Base-by-base conservation (phyloP, 2,888 invertebrate genomes). In the Tyria jacobaeae region DNA sequence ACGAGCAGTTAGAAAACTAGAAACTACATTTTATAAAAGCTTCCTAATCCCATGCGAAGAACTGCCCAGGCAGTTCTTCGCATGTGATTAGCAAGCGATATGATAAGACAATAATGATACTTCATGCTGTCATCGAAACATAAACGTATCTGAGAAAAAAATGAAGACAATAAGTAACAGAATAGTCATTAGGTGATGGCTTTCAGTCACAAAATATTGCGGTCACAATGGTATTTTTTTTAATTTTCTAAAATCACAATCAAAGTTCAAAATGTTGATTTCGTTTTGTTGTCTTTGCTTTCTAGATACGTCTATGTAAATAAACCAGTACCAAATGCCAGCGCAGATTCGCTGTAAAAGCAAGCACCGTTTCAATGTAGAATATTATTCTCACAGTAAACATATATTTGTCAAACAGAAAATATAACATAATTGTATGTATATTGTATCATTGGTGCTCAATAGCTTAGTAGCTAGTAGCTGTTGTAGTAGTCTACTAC, bases 261-360 rank as follows among this genome's bases (percentile, higher is more conserved):
- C 17, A 44, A 44, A 44, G 27, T 31, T 31, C 7, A 31, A 31
- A 31, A 31, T 31, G n/a, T 17, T 7, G 15, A 10, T 10, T 41
- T 21, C 3, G 21, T 44, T 44, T 21, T 44, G 21, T 44, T 21
- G 21, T 44, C 44, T 44, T 21, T 14, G 15, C 14, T 58, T 15
- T 39, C 7, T 48, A 34, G 54, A 58, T 58, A 62, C 41, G 54
- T 54, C 57, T 54, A 56, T 58, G 37, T 55, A 31, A 35, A 49
- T 15, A 47, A 54, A 48, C 47, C 34, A 48, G n/a, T 49, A 51
- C 17, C 62, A 44, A 63, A 51, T 44, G 17, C 41, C 58, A 60
- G 34, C 41, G 50, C 5, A 24, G 56, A 35, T 47, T 31, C 27
- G 6, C 24, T 39, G 21, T 12, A 51, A 21, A 63, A 58, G 51